Conservation (phyloP, 2,888 invertebrate species). For the Drosophila paranaensis region DNA sequence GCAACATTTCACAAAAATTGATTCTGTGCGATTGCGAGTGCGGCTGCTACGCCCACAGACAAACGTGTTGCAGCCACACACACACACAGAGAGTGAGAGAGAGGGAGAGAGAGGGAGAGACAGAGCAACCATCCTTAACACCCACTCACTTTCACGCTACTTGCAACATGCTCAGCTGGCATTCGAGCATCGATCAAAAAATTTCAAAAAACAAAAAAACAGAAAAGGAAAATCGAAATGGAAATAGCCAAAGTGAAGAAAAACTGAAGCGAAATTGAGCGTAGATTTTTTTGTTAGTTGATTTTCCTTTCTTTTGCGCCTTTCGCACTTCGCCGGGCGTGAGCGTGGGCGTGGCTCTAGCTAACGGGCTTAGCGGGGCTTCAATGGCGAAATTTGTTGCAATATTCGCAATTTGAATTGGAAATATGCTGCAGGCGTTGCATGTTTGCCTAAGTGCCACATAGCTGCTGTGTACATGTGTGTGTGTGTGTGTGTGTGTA, state of each 20-base stretch:
- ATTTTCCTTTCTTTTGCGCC: constrained; percentile 38
- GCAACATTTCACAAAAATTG: constrained; percentile 69
- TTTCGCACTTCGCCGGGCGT: constrained; percentile 7
- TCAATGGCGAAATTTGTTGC: constrained; percentile 63
- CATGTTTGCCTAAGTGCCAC: constrained; percentile 66
- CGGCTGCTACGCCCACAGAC: constrained; percentile 42
- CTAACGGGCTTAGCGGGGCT: constrained; percentile 7
- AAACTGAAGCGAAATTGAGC: constrained; percentile 60
- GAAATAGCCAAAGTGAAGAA: not conserved
- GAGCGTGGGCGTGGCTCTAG: constrained; percentile 5
- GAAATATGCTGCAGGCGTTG: constrained; percentile 69
- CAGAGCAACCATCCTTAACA: constrained; percentile 32
- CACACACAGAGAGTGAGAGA: constrained; percentile 6
- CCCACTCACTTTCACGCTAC: constrained; percentile 2
- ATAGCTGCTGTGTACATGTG: constrained; percentile 27
- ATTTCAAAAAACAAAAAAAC: constrained; percentile 43
- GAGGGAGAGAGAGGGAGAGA: not conserved
- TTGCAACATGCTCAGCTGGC: constrained; percentile 22
- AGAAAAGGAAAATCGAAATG: constrained; percentile 9
- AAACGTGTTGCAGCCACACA: constrained; percentile 18
- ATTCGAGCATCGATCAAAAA: constrained; percentile 62
- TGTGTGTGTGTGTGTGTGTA: constrained; percentile 21
- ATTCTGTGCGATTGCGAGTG: constrained; percentile 60
- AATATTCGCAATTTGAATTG: constrained; percentile 72
- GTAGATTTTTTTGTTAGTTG: constrained; percentile 49